These are phyloP conservation scores for Prunella himalayana DNA, from an alignment of 2,113 vertebrate genomes.

Conservation along the genomic window DNA sequence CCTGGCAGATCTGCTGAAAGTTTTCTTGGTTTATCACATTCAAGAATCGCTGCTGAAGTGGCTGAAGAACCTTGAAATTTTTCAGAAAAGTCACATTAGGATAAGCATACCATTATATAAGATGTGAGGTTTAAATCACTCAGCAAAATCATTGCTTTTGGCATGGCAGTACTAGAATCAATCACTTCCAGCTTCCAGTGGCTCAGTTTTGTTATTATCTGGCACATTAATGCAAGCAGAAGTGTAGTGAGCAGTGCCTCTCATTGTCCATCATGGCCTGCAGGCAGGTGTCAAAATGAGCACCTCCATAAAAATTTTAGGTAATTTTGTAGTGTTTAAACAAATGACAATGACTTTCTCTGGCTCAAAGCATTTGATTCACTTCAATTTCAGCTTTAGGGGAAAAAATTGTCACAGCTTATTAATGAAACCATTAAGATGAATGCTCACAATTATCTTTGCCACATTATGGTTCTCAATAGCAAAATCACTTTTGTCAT, in stretches of 20 bases:
- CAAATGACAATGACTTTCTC: background rate
- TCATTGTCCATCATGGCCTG: background rate
- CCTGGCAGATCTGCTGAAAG: slow-evolving; percentile 95
- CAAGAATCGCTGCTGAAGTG: slow-evolving; percentile 94
- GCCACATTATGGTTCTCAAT: background rate
- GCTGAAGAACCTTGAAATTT: slow-evolving; percentile 88
- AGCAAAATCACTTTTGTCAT: background rate
- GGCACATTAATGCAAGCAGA: background rate
- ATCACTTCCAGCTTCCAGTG: background rate
- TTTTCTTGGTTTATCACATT: slow-evolving; percentile 98
- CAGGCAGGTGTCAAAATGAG: background rate
- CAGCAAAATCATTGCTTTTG: background rate
- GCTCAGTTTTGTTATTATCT: background rate
- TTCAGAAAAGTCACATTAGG: background rate
- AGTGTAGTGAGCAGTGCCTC: background rate
- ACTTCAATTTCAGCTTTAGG: background rate
- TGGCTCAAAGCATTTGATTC: background rate
- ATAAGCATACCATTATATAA: background rate
- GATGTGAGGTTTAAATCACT: background rate
- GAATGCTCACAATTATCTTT: background rate
- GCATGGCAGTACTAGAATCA: background rate
- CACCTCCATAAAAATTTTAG: background rate
- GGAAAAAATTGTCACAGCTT: background rate
- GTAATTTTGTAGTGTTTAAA: background rate
- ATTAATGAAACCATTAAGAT: background rate